Evolutionary conservation across 2,888 invertebrate species (phyloP), one percentile per base, ranked within the genome.

Genomic region (Aphidius colemani): DNA sequence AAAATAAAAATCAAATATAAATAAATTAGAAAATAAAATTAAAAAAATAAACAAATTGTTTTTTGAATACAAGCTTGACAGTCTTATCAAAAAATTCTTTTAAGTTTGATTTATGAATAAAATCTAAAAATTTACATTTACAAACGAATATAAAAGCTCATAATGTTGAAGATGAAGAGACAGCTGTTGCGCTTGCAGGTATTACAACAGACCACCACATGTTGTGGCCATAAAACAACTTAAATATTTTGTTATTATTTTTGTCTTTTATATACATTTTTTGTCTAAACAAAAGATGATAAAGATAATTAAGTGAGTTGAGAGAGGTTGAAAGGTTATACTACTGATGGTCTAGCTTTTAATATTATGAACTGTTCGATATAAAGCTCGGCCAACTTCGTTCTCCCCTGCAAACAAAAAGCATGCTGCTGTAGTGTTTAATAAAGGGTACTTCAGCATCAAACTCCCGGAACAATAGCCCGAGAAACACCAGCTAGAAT

Each of bases 131-230:
- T 46, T 10, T 11, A 46, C 11, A 46, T 46, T 46, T n/a, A 7
- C 10, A 7, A 53, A 7, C 13, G 18, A 3, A 40, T n/a, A 53
- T 39, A 39, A 53, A 53, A 53, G 3, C 53, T 53, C 6, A 45
- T 13, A 9, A 45, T 44, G 9, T 44, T 13, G 8, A 45, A 41
- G 48, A n/a, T 7, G 41, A 30, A 41, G 51, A 53, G 63, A 63
- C 63, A 63, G 63, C 63, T 63, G 63, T 63, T 63, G 63, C 63
- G 13, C 59, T 63, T 59, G 59, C 57, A 53, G 53, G 63, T 53
- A 41, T 58, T 40, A 41, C 41, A 30, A 50, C 44, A 18, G 13
- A 18, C 13, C 13, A 18, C 2, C 49, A 50, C 46, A 48, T 46
- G 60, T 51, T 18, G 48, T 48, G 51, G 7, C 6, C 46, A 39